phyloP scores from a whole-genome alignment of 1,140 invertebrate species.

The Cydia splendana region DNA sequence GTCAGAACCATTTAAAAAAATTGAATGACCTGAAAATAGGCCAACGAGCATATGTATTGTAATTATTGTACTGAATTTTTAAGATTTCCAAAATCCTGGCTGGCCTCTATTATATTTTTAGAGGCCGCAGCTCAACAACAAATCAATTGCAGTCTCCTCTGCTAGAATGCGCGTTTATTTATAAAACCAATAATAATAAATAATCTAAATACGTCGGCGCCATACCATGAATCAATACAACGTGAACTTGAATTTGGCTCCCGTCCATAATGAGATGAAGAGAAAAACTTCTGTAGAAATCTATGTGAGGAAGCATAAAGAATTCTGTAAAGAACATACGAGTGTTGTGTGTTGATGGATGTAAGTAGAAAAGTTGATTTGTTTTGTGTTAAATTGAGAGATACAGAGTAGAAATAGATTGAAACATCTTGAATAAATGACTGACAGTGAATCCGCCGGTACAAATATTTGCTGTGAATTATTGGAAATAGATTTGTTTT shows the following conservation, averaged over 20 bases:
- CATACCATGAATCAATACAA: slow-evolving; percentile 10
- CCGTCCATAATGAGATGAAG: slow-evolving; percentile 9
- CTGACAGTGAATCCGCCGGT: too few relatives aligned
- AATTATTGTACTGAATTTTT: too few relatives aligned
- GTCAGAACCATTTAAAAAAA: too few relatives aligned
- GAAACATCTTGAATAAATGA: too few relatives aligned
- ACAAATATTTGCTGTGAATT: too few relatives aligned
- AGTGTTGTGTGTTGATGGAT: neutral
- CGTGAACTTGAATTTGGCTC: slow-evolving; percentile 22
- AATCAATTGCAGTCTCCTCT: slow-evolving; percentile 1
- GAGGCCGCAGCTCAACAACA: neutral
- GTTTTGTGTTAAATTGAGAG: neutral
- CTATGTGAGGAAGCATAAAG: neutral
- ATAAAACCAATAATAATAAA: slow-evolving; percentile 27
- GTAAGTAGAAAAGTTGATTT: neutral
- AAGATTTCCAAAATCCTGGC: neutral
- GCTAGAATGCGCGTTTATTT: slow-evolving; percentile 8
- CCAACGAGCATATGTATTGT: too few relatives aligned
- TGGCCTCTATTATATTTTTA: neutral
- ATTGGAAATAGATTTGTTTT: too few relatives aligned
- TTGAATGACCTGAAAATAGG: too few relatives aligned
- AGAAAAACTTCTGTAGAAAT: slow-evolving; percentile 3
- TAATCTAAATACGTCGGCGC: slow-evolving; percentile 29
- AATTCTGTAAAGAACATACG: neutral
- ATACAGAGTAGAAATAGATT: neutral